Base-by-base conservation (phyloP, 2,113 vertebrate species). In the Tonatia bakeri region DNA sequence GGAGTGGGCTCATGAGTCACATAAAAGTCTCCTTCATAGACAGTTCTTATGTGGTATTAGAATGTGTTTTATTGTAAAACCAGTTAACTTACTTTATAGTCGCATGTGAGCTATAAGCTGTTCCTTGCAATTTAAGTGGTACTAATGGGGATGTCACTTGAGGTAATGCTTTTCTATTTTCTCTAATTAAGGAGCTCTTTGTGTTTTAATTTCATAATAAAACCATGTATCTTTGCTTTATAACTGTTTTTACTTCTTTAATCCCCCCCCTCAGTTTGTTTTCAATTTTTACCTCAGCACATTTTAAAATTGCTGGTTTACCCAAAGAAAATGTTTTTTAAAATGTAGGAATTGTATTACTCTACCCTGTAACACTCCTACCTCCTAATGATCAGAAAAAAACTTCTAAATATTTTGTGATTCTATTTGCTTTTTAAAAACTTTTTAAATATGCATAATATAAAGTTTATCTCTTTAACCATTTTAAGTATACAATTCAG, bases 61-160 rank as follows among this genome's bases (percentile, higher is more conserved):
- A 93, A 84, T 90, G 54, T 47, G 26, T 91, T 91, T 93, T 96
- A 87, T 87, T 91, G n/a, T 92, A 80, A 93, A 94, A n/a, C 77
- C 38, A 91, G 86, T 87, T 81, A 91, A 86, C 56, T 92, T 45
- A 67, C 54, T 92, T 91, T 79, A 90, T 65, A 52, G 90, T 91
- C 47, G 43, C 80, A 83, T n/a, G 13, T 50, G 64, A 87, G 64
- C 70, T 87, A 1, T 93, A 83, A 84, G 80, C 52, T 80, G 70
- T 83, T 52, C 36, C 64, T 93, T 89, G 70, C 54, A 84, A 43
- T 54, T 69, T 70, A 93, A 65, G 16, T 67, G 59, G 70, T 28
- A 47, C 76, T 96, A 95, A 95, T 77, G 54, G 38, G 77, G 38
- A 24, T 93, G 56, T 80, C 80, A 50, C 94, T 95, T 90, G 22